These are phyloP conservation scores for Papilio protenor DNA, from an alignment of 2,888 invertebrate species.

Conservation along the genomic window DNA sequence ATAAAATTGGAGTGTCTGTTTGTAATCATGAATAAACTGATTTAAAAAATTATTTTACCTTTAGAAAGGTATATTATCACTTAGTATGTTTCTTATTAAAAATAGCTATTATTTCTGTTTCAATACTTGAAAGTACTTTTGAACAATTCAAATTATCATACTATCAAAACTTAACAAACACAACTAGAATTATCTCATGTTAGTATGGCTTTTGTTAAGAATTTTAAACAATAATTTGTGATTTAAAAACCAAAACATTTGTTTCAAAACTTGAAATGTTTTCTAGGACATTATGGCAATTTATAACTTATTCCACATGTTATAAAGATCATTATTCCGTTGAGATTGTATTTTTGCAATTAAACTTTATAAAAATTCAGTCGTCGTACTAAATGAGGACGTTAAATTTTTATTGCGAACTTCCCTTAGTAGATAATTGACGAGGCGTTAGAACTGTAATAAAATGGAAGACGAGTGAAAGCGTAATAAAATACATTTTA, in stretches of 20 bases:
- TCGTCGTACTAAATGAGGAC: slow-evolving; percentile 29
- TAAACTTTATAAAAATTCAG: slow-evolving; percentile 30
- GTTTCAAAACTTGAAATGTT: neutral
- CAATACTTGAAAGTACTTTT: neutral
- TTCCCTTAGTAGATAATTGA: slow-evolving; percentile 38
- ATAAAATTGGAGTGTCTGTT: no score
- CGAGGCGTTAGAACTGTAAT: slow-evolving; percentile 42
- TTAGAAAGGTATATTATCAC: no score
- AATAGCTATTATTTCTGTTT: no score
- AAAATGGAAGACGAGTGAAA: slow-evolving; percentile 38
- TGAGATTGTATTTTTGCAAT: slow-evolving; percentile 11
- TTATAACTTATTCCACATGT: neutral
- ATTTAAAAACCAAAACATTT: neutral
- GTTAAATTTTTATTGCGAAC: slow-evolving; percentile 39
- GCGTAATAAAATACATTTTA: slow-evolving; percentile 38
- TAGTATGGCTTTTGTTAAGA: neutral
- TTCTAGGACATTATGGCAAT: neutral
- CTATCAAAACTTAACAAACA: neutral
- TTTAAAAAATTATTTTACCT: no score
- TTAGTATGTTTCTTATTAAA: no score
- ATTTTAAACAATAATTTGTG: neutral
- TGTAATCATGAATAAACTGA: no score
- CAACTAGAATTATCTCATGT: neutral
- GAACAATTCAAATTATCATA: neutral
- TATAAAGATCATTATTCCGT: slow-evolving; percentile 5